Base-by-base conservation (phyloP, 2,888 invertebrate genomes). In the Ormyrus pomaceus region DNA sequence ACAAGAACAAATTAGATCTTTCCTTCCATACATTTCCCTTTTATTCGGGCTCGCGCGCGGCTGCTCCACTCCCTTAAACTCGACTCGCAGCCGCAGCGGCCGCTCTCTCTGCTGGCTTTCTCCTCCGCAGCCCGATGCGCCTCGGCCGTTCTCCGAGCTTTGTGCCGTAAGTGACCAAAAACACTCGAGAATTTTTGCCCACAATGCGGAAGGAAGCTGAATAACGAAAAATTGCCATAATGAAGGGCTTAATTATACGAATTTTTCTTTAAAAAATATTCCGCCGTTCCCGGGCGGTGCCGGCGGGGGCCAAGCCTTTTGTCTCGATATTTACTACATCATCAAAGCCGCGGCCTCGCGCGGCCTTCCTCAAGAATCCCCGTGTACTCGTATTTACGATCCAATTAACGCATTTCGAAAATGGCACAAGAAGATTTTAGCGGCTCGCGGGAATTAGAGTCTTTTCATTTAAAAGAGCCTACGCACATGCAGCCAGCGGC, bases 1-100 rank as follows among this genome's bases (percentile, higher is more conserved):
- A 90, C 90, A 88, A 88, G 89, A 90, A 90, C 90, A 90, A 90
- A 90, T 90, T 90, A 90, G 89, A 90, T 89, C 90, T 90, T 90
- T 89, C 89, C 90, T 90, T 89, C 89, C 89, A 89, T 89, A 89
- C 87, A 89, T 90, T 90, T 89, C 87, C 89, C 89, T 89, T 90
- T 90, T 90, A 90, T 90, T 89, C 87, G 85, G 82, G 62, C 82
- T 75, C 66, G 75, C 74, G 82, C 34, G 34, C 34, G 34, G 34
- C 34, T 34, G 34, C 81, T 85, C 82, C 84, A 82, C 85, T 78
- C 75, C 75, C 75, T 78, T 75, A 53, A 74, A 68, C 80, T 71
- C 74, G 11, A 6, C 73, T 56, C 74, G 46, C 70, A 6, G n/a
- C 62, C 61, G 51, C 53, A 19, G 19, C 19, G 19, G 19, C 19